Evolutionary conservation across 2,888 invertebrate species (phyloP), one percentile per base, ranked within the genome.

Genomic region (Troilus luridus): DNA sequence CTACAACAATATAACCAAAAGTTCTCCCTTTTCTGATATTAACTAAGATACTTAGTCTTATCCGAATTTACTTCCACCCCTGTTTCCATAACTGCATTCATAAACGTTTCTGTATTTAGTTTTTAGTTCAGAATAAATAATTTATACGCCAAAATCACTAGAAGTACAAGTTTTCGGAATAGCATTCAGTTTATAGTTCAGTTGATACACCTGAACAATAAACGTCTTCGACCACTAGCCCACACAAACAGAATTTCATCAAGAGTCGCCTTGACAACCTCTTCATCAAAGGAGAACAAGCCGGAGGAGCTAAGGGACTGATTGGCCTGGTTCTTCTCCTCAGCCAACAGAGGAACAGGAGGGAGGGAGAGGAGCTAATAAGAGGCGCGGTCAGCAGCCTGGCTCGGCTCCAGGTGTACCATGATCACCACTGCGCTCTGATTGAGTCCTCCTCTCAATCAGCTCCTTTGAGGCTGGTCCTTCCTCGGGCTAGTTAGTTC

Each of bases 331-430:
- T 41, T 77, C 72, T 77, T 77, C 56, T 85, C 56, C 85, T n/a
- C 56, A 58, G 85, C 85, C 21, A 58, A 58, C 85, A 56, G 85
- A n/a, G 56, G 41, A 41, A 54, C n/a, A 6, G 54, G 85, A 85
- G 85, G 56, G 41, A 41, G 54, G n/a, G 8, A 81, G 85, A 85
- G 85, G 85, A 85, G 54, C 85, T 85, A 85, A 85, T 85, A 85
- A 85, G 85, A 54, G 85, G 11, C 85, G 14, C 56, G 85, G 85
- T 85, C 85, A 85, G 85, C 85, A 85, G 85, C n/a, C 85, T 85
- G 85, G 85, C 85, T 12, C 85, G 5, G 85, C 12, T 21, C 85
- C 85, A 85, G 85, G 56, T 85, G 56, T 56, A 56, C 85, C 21
- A 85, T 85, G 56, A 58, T 85, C 85, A 85, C 85, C 56, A 85